A percentile compares a stretch with the other conserved stretches of the same genome.
These are phyloP conservation scores for Rhinogobio ventralis DNA, from an alignment of 2,797 vertebrate species.

Conservation along the genomic window DNA sequence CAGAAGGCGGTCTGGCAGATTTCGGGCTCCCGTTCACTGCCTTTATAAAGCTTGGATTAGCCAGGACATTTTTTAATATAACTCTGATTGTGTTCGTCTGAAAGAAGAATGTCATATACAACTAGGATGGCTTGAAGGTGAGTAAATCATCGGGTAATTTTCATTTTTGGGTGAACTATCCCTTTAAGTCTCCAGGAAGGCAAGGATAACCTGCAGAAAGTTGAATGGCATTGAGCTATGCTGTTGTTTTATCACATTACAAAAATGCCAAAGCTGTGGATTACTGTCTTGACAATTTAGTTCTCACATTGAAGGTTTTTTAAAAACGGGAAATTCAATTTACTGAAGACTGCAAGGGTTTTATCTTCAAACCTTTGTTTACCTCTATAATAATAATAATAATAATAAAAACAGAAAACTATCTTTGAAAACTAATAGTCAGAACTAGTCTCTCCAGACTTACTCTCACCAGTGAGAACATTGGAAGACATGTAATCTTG, in stretches of 20 bases:
- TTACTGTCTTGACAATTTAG: slow-evolving; percentile 26
- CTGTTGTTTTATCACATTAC: slow-evolving; percentile 62
- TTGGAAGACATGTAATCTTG: slow-evolving; percentile 71
- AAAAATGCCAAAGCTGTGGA: slow-evolving; percentile 66
- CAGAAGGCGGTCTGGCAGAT: no score
- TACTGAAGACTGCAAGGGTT: slow-evolving; percentile 59
- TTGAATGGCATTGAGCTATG: slow-evolving; percentile 59
- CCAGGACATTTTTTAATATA: no score
- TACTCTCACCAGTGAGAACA: slow-evolving; percentile 63
- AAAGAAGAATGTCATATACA: no score
- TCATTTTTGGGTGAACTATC: no score
- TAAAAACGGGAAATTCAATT: slow-evolving; percentile 63
- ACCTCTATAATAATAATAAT: slow-evolving; percentile 39
- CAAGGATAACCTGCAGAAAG: slow-evolving; percentile 60
- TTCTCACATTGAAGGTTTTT: slow-evolving; percentile 31
- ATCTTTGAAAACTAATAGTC: slow-evolving; percentile 63
- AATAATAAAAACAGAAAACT: slow-evolving; percentile 49
- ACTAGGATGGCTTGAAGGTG: no score
- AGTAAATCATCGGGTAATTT: no score
- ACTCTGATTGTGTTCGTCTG: no score
- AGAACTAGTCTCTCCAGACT: slow-evolving; percentile 64
- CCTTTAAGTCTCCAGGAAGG: slow-evolving; percentile 62
- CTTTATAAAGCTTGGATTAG: no score
- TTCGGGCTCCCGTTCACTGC: no score
- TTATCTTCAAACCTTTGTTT: slow-evolving; percentile 31